phyloP scores from a whole-genome alignment of 2,888 invertebrate genomes.

The Caradrina clavipalpis region DNA sequence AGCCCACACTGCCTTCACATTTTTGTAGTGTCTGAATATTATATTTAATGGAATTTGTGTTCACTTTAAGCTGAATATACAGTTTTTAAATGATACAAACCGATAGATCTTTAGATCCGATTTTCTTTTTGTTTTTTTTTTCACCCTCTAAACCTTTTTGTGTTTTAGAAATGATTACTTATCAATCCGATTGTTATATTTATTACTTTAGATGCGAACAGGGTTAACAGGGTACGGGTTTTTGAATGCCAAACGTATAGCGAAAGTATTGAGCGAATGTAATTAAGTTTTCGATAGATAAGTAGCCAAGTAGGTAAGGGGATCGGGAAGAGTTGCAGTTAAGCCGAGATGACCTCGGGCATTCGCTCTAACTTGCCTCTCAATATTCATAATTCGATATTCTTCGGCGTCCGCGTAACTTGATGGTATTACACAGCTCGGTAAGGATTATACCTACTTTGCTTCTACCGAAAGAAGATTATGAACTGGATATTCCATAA shows the following conservation, averaged over 20 bases:
- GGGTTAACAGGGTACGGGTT: too few species aligned
- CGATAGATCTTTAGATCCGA: constrained; percentile 12
- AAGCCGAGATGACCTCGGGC: constrained; percentile 78
- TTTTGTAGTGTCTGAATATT: constrained; percentile 75
- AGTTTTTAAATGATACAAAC: constrained; percentile 16
- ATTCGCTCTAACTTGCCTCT: constrained; percentile 67
- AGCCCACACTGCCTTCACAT: constrained; percentile 77
- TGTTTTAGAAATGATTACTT: background rate
- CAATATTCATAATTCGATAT: constrained; percentile 84
- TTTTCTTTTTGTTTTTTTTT: background rate
- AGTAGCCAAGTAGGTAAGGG: constrained; percentile 83
- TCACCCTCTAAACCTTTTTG: background rate
- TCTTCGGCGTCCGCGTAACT: constrained; percentile 77
- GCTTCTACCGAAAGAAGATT: constrained; percentile 70
- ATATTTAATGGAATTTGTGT: constrained; percentile 61
- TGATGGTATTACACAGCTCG: constrained; percentile 76
- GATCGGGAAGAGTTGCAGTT: constrained; percentile 74
- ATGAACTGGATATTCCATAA: constrained; percentile 50
- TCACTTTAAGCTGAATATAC: constrained; percentile 42
- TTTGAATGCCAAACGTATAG: background rate
- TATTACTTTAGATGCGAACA: background rate
- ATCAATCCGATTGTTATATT: background rate
- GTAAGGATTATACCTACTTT: constrained; percentile 81
- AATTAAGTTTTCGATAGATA: constrained; percentile 65
- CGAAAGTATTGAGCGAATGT: constrained; percentile 57